Conservation (phyloP, 2,113 vertebrate species). For the Nematolebias whitei region DNA sequence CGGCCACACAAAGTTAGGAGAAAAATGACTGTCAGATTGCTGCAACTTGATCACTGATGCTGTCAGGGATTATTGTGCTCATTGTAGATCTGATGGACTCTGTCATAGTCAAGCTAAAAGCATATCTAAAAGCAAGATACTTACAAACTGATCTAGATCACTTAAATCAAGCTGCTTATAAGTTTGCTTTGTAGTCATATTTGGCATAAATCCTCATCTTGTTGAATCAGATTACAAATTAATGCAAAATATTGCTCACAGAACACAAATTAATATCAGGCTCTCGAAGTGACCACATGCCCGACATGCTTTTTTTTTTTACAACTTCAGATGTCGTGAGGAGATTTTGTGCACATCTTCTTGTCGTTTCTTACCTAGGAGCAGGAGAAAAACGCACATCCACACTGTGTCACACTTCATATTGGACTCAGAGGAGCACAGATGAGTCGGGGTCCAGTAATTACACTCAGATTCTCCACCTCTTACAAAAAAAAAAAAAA, state of each 20-base stretch:
- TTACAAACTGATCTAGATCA: background rate
- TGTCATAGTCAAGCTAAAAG: conserved; percentile 1
- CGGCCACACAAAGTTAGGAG: conserved; percentile 43
- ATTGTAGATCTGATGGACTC: background rate
- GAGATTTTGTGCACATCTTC: background rate
- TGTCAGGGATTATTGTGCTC: background rate
- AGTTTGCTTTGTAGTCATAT: conserved; percentile 25
- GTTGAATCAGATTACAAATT: background rate
- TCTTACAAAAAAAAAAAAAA: conserved; percentile 1
- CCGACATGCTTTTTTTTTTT: background rate
- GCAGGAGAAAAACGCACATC: conserved; percentile 66
- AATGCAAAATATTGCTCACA: background rate
- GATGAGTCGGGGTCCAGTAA: conserved; percentile 47
- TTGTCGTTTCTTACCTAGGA: conserved; percentile 67
- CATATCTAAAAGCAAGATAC: background rate
- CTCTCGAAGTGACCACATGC: conserved; percentile 12
- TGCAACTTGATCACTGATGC: background rate
- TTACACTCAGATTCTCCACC: conserved; percentile 55
- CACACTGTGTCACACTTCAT: conserved; percentile 70
- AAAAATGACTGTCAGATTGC: background rate
- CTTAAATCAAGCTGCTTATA: background rate
- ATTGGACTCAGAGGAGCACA: conserved; percentile 39
- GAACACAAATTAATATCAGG: conserved; percentile 7
- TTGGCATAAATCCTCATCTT: conserved; percentile 11
- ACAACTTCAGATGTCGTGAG: background rate